Conservation (phyloP, 1,140 invertebrate species). For the Drosophila miranda region DNA sequence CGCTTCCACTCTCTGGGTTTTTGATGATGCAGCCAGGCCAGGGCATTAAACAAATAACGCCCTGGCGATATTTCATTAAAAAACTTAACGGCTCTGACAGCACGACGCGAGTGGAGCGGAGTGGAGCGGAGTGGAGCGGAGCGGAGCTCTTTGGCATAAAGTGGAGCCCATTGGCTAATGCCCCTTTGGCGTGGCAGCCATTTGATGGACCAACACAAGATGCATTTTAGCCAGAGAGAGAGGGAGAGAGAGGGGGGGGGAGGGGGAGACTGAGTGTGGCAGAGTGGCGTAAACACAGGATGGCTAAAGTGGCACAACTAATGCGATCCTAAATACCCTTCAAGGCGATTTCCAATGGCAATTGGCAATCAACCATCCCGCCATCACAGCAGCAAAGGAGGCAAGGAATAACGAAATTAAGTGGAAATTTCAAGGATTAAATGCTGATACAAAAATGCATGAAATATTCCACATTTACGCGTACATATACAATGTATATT, state of each 20-base stretch:
- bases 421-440: too few relatives aligned
- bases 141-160: conserved; percentile 15
- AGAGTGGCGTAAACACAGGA: background rate
- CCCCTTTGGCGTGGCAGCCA: conserved; percentile 63
- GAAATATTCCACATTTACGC: too few relatives aligned
- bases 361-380: conserved; percentile 7
- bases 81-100: conserved; percentile 30
- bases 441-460: too few relatives aligned
- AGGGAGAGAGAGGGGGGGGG: background rate
- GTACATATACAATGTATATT: too few relatives aligned
- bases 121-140: background rate
- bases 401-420: too few relatives aligned
- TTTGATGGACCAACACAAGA: conserved; percentile 56
- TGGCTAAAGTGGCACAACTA: conserved; percentile 18
- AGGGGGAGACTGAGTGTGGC: too few relatives aligned
- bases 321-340: conserved; percentile 30
- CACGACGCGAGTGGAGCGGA: background rate
- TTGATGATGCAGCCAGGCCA: conserved; percentile 41
- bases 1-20: conserved; percentile 6
- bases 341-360: conserved; percentile 11
- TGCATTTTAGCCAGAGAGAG: conserved; percentile 31
- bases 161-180: conserved; percentile 53
- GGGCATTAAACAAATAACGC: conserved; percentile 71
- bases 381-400: too few relatives aligned
- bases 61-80: conserved; percentile 70